These are phyloP conservation scores for Carcharodon carcharias DNA, from an alignment of 2,797 vertebrate species.

Conservation along the genomic window DNA sequence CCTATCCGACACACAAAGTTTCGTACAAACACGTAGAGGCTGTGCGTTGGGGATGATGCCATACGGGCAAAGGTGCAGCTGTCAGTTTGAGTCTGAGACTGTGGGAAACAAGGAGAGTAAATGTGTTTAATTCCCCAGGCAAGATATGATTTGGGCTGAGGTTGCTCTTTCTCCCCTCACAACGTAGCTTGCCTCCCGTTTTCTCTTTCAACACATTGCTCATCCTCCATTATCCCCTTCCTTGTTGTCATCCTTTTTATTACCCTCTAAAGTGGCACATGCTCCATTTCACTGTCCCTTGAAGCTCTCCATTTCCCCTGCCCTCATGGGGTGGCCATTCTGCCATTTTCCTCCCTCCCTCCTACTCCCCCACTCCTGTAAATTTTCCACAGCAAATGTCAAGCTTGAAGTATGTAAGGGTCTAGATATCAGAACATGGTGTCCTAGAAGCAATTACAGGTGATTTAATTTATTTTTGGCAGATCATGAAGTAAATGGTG, in stretches of 20 bases:
- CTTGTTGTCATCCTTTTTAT: not conserved
- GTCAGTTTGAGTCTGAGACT: conserved; percentile 82
- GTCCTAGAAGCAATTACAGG: not conserved
- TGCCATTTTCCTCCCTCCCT: not conserved
- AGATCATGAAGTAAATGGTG: not conserved
- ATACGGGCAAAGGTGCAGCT: conserved; percentile 78
- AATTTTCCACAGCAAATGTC: not conserved
- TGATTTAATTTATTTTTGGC: not conserved
- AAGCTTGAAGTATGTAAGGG: not conserved
- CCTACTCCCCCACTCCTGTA: not conserved
- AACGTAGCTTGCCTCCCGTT: not conserved
- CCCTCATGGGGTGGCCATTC: not conserved
- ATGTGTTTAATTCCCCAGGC: not conserved
- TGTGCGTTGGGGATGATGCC: conserved; percentile 87
- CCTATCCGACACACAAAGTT: conserved; percentile 98
- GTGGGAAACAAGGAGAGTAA: conserved; percentile 22
- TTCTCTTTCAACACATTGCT: not conserved
- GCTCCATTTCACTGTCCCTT: not conserved
- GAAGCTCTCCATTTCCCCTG: not conserved
- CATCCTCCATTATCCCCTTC: too few species aligned
- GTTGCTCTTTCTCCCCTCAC: not conserved
- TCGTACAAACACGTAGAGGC: conserved; percentile 92
- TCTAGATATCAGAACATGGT: not conserved
- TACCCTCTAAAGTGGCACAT: not conserved
- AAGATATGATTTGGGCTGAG: not conserved